These are phyloP conservation scores for Manacus vitellinus DNA, from an alignment of 2,113 vertebrate genomes.

Conservation along the genomic window DNA sequence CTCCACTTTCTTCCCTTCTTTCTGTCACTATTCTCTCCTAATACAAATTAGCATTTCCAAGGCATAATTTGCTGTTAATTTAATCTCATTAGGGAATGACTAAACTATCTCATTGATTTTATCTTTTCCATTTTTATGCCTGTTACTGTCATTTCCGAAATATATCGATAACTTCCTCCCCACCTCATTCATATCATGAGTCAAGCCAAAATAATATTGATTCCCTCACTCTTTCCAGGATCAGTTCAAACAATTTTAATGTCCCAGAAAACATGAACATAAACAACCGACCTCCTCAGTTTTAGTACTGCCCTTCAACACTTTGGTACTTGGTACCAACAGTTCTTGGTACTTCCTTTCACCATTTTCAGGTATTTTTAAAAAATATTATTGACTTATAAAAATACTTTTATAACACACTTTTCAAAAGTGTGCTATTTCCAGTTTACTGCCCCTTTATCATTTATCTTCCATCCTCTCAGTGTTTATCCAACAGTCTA, in stretches of 20 bases:
- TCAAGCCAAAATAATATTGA: neutral
- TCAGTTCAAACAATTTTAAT: neutral
- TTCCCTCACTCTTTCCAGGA: neutral
- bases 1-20: neutral
- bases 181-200: neutral
- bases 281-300: neutral
- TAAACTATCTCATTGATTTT: neutral
- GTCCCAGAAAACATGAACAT: neutral
- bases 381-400: neutral
- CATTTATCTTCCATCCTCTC: neutral
- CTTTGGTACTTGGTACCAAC: neutral
- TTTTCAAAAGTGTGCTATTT: neutral
- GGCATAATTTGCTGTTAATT: neutral
- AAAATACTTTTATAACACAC: neutral
- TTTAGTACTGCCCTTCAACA: neutral
- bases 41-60: neutral
- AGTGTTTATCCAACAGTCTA: neutral
- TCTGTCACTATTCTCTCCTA: neutral
- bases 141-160: neutral
- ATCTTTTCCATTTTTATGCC: neutral
- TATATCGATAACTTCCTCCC: neutral
- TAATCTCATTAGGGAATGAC: neutral
- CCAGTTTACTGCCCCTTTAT: neutral
- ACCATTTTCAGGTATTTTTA: neutral
- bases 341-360: neutral